Evolutionary conservation across 2,888 invertebrate species (phyloP).

Genomic region (Morpho helenor): DNA sequence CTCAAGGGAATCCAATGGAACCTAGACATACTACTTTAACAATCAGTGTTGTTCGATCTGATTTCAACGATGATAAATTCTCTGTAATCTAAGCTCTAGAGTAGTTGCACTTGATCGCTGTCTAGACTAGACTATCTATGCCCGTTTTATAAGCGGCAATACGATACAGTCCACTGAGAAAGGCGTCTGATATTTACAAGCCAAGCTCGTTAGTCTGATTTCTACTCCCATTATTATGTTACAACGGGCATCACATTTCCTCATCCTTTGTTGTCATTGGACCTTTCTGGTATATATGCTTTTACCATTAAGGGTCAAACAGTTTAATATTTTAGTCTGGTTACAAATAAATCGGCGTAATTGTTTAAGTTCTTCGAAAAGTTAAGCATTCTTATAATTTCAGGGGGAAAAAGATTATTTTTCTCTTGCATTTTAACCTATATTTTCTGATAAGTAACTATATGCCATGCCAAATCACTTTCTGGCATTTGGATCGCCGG

Average conservation of each 20-base stretch:
- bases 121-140: slow-evolving; percentile 46
- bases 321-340: too few relatives aligned
- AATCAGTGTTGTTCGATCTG: slow-evolving; percentile 25
- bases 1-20: too few relatives aligned
- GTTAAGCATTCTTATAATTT: too few relatives aligned
- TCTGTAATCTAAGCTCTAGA: slow-evolving; percentile 50
- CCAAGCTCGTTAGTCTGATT: slow-evolving; percentile 40
- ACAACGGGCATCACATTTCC: slow-evolving; percentile 36
- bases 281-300: too few relatives aligned
- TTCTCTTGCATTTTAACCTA: too few relatives aligned
- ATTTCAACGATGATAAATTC: slow-evolving; percentile 41
- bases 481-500: too few relatives aligned
- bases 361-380: too few relatives aligned
- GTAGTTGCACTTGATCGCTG: slow-evolving; percentile 49
- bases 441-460: too few relatives aligned
- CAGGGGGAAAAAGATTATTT: too few relatives aligned
- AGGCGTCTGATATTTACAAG: slow-evolving; percentile 45
- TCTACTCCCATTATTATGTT: slow-evolving; percentile 44
- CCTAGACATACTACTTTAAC: slow-evolving; percentile 10
- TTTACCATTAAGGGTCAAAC: too few relatives aligned
- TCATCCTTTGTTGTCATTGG: slow-evolving; percentile 10
- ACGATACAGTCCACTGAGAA: slow-evolving; percentile 51
- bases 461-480: too few relatives aligned
- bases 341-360: too few relatives aligned
- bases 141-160: slow-evolving; percentile 51